Evolutionary conservation across 2,113 vertebrate species (phyloP), one percentile per base, ranked within the genome.

Genomic region (Symphodus melops): DNA sequence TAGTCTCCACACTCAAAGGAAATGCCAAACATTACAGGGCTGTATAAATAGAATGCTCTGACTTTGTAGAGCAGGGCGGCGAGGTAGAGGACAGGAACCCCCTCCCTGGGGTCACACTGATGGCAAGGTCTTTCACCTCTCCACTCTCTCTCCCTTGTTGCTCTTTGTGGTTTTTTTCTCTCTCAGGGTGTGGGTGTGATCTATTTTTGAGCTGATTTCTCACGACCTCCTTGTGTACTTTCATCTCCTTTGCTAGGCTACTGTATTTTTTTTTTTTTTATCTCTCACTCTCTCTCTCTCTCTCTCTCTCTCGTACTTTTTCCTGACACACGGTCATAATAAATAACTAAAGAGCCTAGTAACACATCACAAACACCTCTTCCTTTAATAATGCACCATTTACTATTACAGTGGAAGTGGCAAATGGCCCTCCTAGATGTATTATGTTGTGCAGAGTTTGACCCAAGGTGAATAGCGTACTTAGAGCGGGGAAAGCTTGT

Each of bases 11-110:
- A 82, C 65, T 72, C 55, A 56, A 82, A 93, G 94, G 94, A 95
- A 95, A 94, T 94, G 86, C 94, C 93, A 88, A 89, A 93, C 92
- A 89, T 94, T 92, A 92, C 90, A 82, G 72, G 8, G 72, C 58
- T 72, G 69, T 94, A 93, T 90, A 92, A 93, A 94, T 95, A 94
- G 94, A 87, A 85, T 44, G 75, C 60, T 83, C 51, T 85, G 86
- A 88, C 89, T 93, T 91, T 91, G 83, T 85, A 82, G 77, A 80
- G 63, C 37, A 13, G 54, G 77, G 49, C 60, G 57, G 60, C 21
- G 3, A 81, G 75, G 82, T 83, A 79, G 89, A 86, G 87, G 88
- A 91, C 89, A 87, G 90, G 92, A 90, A 89, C 87, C 85, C 83
- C 79, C 88, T 83, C 90, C 85, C 79, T 53, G 68, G 74, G 88